Conservation (phyloP, 2,888 invertebrate genomes). For the Amblyteles armatorius region DNA sequence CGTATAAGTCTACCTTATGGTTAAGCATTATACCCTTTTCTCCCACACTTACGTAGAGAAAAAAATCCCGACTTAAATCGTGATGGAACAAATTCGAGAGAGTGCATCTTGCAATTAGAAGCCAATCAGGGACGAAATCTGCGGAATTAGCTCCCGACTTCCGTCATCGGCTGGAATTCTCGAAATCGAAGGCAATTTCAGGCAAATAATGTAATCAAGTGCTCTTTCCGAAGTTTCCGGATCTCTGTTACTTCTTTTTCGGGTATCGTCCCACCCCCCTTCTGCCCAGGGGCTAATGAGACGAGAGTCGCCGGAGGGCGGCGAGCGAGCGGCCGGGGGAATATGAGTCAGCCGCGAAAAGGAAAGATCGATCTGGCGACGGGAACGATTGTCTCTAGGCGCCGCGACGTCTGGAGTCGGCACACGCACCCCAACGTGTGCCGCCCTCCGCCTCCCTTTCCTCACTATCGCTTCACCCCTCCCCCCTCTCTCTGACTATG, state of each 20-base stretch:
- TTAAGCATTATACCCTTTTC: neutral
- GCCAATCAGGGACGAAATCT: neutral
- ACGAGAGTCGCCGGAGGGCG: constrained; percentile 55
- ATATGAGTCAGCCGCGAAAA: constrained; percentile 81
- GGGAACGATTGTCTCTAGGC: constrained; percentile 82
- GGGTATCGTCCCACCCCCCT: constrained; percentile 21
- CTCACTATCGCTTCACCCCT: constrained; percentile 28
- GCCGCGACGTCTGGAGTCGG: constrained; percentile 83
- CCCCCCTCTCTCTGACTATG: constrained; percentile 33
- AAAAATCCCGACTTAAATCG: neutral
- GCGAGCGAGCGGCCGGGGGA: constrained; percentile 63
- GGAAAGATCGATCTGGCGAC: constrained; percentile 82
- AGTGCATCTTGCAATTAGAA: neutral
- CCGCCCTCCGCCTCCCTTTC: constrained; percentile 66
- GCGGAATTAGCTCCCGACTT: constrained; percentile 24
- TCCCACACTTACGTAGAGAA: neutral
- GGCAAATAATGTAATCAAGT: constrained; percentile 22
- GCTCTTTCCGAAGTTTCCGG: constrained; percentile 45
- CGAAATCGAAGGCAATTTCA: constrained; percentile 57
- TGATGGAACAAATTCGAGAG: neutral
- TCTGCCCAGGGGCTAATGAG: constrained; percentile 52
- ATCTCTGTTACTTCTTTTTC: constrained; percentile 2
- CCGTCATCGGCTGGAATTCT: constrained; percentile 12
- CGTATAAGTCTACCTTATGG: neutral
- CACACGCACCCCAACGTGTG: constrained; percentile 70